Evolutionary conservation across 1,140 invertebrate species (phyloP), one percentile per base, ranked within the genome.

Genomic region (Papilio glaucus): DNA sequence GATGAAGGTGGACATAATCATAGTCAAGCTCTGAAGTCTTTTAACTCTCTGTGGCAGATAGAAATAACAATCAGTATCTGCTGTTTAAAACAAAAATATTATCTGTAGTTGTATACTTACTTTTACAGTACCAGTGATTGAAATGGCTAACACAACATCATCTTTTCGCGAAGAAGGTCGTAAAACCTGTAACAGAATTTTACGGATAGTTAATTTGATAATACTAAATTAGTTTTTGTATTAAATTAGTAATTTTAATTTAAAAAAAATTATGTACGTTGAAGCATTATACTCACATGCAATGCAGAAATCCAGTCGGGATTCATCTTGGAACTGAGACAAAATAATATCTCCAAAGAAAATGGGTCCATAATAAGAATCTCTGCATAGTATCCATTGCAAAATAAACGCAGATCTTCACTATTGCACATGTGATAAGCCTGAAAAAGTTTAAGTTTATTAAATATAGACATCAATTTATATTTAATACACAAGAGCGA

Each of bases 281-380:
- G 13, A 33, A 37, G 9, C n/a, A 4, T 13, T 65, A 75, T 57
- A 87, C 94, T 91, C 65, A 98, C 97, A 93, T 99, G 98, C 68
- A 99, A 95, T 63, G 99, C 98, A 85, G 97, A 98, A 78, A 99
- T 98, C 99, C 99, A 99, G 85, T 99, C 99, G 0, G 99, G 98
- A 89, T 98, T 98, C 41, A 99, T 97, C 88, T 98, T 96, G 0
- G 98, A 99, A 78, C 97, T 97, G n/a, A 99, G 93, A 10, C 95
- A 96, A 89, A 98, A 99, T 1, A 99, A 90, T 18, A 99, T 96
- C 93, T 99, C 98, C 76, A 99, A 94, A 78, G 97, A 99, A 80
- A 98, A 97, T 0, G 98, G 98, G 93, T 99, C 98, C 95, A 99
- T 98, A 21, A 99, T 97, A 74, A 99, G 94, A 76, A 99, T 98